Conservation (phyloP, 2,797 vertebrate genomes). For the Sebastes elongatus region DNA sequence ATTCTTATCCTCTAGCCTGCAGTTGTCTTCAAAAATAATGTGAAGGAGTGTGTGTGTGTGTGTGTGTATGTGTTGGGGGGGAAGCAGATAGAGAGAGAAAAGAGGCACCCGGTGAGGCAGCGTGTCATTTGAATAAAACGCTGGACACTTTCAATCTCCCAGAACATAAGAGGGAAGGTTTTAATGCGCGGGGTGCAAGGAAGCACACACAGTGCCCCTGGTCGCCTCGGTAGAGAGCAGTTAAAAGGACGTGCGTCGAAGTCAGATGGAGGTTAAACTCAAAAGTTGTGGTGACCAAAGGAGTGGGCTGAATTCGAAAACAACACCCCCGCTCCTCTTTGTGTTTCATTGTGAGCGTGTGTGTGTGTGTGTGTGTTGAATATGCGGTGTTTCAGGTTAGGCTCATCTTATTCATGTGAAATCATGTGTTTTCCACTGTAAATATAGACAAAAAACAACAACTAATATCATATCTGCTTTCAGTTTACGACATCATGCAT, state of each 20-base stretch:
- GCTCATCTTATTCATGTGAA: background rate
- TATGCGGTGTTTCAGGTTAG: background rate
- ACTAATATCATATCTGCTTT: background rate
- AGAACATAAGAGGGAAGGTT: conserved; percentile 77
- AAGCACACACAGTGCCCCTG: conserved; percentile 66
- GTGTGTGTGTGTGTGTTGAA: background rate
- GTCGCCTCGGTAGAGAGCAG: conserved; percentile 56
- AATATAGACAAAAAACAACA: background rate
- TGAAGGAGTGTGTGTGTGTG: conserved; percentile 31
- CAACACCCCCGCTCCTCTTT: background rate
- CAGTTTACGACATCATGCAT: background rate
- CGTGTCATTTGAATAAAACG: conserved; percentile 81
- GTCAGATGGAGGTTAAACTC: conserved; percentile 79
- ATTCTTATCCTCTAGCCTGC: conserved; percentile 83
- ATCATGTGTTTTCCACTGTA: background rate
- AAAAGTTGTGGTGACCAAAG: conserved; percentile 74
- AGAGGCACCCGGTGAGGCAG: conserved; percentile 73
- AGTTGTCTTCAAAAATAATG: conserved; percentile 83
- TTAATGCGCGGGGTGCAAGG: conserved; percentile 71
- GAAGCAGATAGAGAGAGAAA: conserved; percentile 63
- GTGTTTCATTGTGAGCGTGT: background rate
- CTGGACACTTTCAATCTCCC: conserved; percentile 80
- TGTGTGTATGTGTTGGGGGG: background rate
- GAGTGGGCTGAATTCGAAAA: conserved; percentile 52
- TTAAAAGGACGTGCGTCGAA: conserved; percentile 62